These are phyloP conservation scores for Macrosteles quadrilineatus DNA, from an alignment of 1,140 invertebrate species.

Conservation along the genomic window DNA sequence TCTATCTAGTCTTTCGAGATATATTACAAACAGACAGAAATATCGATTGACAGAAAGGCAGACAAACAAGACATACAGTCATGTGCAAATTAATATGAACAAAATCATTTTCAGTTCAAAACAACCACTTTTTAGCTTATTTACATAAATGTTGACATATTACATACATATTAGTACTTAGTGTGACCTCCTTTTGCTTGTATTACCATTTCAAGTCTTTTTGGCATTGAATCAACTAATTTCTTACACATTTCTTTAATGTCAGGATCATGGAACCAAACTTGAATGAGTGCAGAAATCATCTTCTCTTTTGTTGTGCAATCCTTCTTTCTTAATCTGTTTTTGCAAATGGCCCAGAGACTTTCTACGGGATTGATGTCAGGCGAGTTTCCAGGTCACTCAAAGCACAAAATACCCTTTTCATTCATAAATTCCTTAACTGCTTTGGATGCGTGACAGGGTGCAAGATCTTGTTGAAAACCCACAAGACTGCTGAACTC, in stretches of 20 bases:
- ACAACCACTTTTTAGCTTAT: too few relatives aligned
- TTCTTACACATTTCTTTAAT: neutral
- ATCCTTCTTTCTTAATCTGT: neutral
- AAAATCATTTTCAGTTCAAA: too few relatives aligned
- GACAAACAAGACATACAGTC: too few relatives aligned
- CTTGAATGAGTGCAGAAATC: neutral
- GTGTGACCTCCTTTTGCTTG: neutral
- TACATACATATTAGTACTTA: neutral
- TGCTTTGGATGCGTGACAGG: neutral
- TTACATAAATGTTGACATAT: too few relatives aligned
- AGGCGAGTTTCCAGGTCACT: neutral
- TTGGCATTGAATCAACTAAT: neutral
- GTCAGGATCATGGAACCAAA: too few relatives aligned
- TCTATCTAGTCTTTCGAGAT: too few relatives aligned
- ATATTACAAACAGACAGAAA: too few relatives aligned
- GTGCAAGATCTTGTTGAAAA: neutral
- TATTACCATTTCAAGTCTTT: neutral
- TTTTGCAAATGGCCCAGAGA: neutral
- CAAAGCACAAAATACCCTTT: neutral
- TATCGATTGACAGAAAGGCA: too few relatives aligned
- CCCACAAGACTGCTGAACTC: too few relatives aligned
- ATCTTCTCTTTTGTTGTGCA: neutral
- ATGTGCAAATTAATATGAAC: too few relatives aligned
- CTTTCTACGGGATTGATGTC: neutral
- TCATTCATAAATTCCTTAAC: neutral